Conservation (phyloP, 2,113 vertebrate species). For the Malaclemys terrapin region DNA sequence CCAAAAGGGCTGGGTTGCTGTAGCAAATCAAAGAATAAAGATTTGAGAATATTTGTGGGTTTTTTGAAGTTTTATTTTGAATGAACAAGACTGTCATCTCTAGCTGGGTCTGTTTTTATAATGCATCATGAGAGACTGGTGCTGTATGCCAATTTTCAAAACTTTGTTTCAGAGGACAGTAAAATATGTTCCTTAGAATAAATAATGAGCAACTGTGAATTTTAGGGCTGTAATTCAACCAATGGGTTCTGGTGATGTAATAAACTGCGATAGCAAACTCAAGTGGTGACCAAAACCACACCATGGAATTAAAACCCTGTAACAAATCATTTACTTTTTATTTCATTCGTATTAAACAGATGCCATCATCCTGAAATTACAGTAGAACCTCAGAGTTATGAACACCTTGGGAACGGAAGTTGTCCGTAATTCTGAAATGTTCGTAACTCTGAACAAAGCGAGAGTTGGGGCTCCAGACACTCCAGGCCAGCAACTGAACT, state of each 20-base stretch:
- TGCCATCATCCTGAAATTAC: not conserved
- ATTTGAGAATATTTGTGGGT: slow-evolving; percentile 3
- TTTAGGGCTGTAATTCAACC: not conserved
- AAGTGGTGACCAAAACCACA: not conserved
- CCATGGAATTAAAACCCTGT: not conserved
- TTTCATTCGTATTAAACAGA: not conserved
- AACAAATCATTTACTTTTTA: not conserved
- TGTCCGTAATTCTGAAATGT: too few relatives aligned
- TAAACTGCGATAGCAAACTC: not conserved
- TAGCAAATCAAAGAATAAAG: not conserved
- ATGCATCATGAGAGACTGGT: not conserved
- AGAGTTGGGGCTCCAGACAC: too few relatives aligned
- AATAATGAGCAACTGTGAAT: rapidly evolving
- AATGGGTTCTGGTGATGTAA: not conserved
- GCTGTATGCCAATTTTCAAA: slow-evolving; percentile 3
- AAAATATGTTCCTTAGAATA: not conserved
- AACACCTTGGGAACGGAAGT: too few relatives aligned
- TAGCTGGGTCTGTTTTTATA: not conserved
- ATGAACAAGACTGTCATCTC: not conserved
- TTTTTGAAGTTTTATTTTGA: slow-evolving; percentile 23
- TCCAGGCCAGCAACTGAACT: too few relatives aligned
- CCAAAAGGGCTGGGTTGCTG: not conserved
- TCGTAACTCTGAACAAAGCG: too few relatives aligned
- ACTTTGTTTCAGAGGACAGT: not conserved
- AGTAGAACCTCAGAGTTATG: too few relatives aligned